phyloP scores from a whole-genome alignment of 2,797 vertebrate species.

The Otus scops region DNA sequence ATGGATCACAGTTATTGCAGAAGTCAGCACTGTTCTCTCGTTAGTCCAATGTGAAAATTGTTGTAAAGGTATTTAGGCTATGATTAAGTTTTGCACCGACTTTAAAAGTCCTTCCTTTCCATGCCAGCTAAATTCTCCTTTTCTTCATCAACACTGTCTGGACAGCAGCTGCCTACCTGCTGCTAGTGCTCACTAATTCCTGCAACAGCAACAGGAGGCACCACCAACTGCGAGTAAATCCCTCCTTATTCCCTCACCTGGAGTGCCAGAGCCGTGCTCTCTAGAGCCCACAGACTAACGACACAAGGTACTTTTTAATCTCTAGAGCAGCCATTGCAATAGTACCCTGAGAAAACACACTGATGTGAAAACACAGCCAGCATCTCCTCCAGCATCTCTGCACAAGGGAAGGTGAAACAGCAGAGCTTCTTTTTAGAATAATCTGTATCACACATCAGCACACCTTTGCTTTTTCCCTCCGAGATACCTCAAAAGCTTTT shows the following conservation, averaged over 20 bases:
- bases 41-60: background rate
- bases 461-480: background rate
- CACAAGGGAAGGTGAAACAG: background rate
- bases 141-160: background rate
- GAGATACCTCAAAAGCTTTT: background rate
- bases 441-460: background rate
- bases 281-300: background rate
- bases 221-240: background rate
- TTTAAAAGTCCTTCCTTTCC: background rate
- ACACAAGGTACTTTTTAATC: background rate
- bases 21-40: background rate
- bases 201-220: background rate
- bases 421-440: background rate
- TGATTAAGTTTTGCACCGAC: background rate
- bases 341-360: accelerated
- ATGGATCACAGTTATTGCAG: background rate
- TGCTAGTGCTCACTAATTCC: background rate
- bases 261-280: background rate
- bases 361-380: background rate
- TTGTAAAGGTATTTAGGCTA: background rate
- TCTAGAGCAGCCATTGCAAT: background rate
- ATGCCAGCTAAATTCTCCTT: background rate
- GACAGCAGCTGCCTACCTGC: background rate
- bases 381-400: background rate
- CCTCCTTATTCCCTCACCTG: background rate